Evolutionary conservation across 2,113 vertebrate genomes (phyloP).

Genomic region (Scytalopus superciliaris): DNA sequence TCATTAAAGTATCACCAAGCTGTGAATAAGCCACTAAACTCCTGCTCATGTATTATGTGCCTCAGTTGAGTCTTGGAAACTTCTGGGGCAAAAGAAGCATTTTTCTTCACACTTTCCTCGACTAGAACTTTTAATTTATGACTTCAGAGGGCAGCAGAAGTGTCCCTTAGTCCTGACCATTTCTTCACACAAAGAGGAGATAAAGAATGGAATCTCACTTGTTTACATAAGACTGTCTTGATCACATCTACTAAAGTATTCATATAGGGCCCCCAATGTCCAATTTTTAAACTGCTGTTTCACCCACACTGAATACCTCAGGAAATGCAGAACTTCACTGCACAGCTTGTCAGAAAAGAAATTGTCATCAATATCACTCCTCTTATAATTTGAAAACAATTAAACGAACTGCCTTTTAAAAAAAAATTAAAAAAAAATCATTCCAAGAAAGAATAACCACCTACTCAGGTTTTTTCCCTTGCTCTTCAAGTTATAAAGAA

Average conservation of each 20-base stretch:
- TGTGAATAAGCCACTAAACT: background rate
- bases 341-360: conserved; percentile 28
- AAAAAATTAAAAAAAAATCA: background rate
- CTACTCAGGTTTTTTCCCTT: background rate
- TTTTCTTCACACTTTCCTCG: background rate
- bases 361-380: background rate
- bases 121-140: background rate
- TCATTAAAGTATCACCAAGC: background rate
- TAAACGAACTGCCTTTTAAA: background rate
- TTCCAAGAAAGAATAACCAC: background rate
- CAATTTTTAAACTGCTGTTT: conserved; percentile 33
- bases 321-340: background rate
- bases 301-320: conserved; percentile 12
- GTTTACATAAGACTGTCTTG: background rate
- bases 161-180: background rate
- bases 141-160: background rate
- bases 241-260: background rate
- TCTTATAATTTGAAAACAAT: background rate
- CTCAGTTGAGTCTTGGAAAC: background rate
- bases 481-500: background rate
- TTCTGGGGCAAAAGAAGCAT: background rate
- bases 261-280: background rate
- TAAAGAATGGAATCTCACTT: background rate
- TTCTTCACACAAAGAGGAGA: background rate
- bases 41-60: background rate